phyloP scores from a whole-genome alignment of 2,888 invertebrate species.

The Argynnis bischoffii region DNA sequence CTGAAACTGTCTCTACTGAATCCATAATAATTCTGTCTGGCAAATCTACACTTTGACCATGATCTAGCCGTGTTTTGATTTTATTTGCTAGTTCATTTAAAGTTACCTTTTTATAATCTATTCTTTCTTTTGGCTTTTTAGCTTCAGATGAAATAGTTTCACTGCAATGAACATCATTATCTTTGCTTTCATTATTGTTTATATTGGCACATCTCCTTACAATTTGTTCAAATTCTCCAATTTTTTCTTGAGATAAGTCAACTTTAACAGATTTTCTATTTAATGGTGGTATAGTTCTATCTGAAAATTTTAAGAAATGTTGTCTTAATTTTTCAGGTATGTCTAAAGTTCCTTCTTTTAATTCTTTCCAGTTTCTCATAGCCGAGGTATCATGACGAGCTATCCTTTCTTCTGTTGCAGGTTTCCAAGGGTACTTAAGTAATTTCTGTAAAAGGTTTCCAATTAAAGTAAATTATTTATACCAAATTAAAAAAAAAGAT shows the following conservation, averaged over 20 bases:
- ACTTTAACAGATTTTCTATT: slow-evolving; percentile 62
- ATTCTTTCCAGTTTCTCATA: slow-evolving; percentile 86
- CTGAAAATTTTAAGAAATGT: slow-evolving; percentile 86
- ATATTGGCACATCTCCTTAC: slow-evolving; percentile 65
- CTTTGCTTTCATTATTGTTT: slow-evolving; percentile 43
- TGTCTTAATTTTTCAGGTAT: slow-evolving; percentile 71
- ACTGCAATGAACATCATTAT: slow-evolving; percentile 8
- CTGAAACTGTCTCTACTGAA: slow-evolving; percentile 45
- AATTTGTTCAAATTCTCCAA: slow-evolving; percentile 78
- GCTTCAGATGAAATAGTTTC: slow-evolving; percentile 29
- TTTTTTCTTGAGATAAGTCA: slow-evolving; percentile 55
- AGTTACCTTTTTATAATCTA: slow-evolving; percentile 56
- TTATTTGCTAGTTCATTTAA: slow-evolving; percentile 63
- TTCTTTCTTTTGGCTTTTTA: slow-evolving; percentile 39
- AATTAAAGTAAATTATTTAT: slow-evolving; percentile 1
- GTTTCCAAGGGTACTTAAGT: slow-evolving; percentile 85
- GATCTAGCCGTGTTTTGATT: slow-evolving; percentile 62
- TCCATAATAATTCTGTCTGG: slow-evolving; percentile 64
- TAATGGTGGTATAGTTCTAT: slow-evolving; percentile 78
- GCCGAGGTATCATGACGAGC: slow-evolving; percentile 85
- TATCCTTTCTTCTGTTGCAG: slow-evolving; percentile 80
- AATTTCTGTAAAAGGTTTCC: slow-evolving; percentile 79
- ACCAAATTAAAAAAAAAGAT: background rate
- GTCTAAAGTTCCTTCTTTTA: slow-evolving; percentile 81
- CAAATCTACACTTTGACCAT: slow-evolving; percentile 57